phyloP scores from a whole-genome alignment of 2,113 vertebrate species.

The Mormoops blainvillei region DNA sequence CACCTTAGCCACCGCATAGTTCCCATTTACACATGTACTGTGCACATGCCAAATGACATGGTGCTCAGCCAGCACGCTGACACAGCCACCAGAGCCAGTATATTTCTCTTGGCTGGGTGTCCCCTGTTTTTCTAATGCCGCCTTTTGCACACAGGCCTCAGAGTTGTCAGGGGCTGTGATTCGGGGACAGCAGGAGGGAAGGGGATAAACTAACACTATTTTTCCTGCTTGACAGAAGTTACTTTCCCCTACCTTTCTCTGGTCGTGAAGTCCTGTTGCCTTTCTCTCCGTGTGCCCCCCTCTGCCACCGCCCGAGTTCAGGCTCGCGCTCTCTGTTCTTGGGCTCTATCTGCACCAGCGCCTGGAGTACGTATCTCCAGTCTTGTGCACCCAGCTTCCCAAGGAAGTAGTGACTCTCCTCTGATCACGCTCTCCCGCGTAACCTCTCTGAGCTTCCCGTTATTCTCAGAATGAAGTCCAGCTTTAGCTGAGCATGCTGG shows the following conservation, averaged over 20 bases:
- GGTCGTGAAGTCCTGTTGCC: not conserved
- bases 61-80: not conserved
- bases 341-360: not conserved
- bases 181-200: not conserved
- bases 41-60: not conserved
- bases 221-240: not conserved
- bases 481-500: not conserved
- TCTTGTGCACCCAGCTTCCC: not conserved
- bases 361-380: not conserved
- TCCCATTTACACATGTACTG: not conserved
- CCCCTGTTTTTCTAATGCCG: not conserved
- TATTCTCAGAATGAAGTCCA: not conserved
- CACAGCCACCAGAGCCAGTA: not conserved
- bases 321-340: not conserved
- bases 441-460: not conserved
- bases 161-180: not conserved
- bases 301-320: not conserved
- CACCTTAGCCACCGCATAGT: not conserved
- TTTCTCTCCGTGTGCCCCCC: not conserved
- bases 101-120: not conserved
- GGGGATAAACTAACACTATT: not conserved
- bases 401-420: not conserved
- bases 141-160: not conserved
- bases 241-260: not conserved
- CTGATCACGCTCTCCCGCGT: not conserved